A percentile compares a stretch with the other conserved stretches of the same genome.
phyloP scores from a whole-genome alignment of 2,113 vertebrate genomes.

The Syrrhaptes paradoxus region DNA sequence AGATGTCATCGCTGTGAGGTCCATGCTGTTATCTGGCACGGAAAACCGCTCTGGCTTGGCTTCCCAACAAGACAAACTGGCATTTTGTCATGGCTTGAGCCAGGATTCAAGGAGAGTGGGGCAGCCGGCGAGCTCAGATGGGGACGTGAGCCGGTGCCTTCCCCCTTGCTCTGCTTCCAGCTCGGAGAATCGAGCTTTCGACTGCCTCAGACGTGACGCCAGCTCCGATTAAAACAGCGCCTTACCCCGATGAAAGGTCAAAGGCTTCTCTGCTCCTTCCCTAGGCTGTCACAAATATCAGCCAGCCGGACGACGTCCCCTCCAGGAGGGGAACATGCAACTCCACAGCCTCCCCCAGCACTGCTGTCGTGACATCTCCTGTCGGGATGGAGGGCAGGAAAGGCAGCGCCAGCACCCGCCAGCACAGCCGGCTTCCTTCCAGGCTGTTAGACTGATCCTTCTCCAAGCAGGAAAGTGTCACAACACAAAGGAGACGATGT shows the following conservation, averaged over 20 bases:
- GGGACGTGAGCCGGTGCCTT: background rate
- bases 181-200: background rate
- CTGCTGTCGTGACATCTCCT: background rate
- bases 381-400: background rate
- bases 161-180: slow-evolving; percentile 9
- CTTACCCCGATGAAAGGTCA: background rate
- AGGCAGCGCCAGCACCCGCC: slow-evolving; percentile 7
- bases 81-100: slow-evolving; percentile 15
- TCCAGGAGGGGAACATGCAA: background rate
- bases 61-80: slow-evolving; percentile 25
- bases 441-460: slow-evolving; percentile 52
- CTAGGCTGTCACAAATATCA: background rate
- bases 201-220: background rate
- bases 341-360: accelerated
- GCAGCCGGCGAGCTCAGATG: background rate
- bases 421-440: slow-evolving; percentile 52
- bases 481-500: slow-evolving; percentile 43
- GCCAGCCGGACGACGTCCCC: background rate
- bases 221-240: background rate
- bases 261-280: slow-evolving; percentile 3
- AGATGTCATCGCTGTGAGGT: background rate
- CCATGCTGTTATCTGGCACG: slow-evolving; percentile 6
- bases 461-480: slow-evolving; percentile 60
- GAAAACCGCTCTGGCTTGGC: background rate
- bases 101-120: background rate